These are phyloP conservation scores for Drosophila suzukii DNA, from an alignment of 1,140 invertebrate genomes.

Conservation along the genomic window DNA sequence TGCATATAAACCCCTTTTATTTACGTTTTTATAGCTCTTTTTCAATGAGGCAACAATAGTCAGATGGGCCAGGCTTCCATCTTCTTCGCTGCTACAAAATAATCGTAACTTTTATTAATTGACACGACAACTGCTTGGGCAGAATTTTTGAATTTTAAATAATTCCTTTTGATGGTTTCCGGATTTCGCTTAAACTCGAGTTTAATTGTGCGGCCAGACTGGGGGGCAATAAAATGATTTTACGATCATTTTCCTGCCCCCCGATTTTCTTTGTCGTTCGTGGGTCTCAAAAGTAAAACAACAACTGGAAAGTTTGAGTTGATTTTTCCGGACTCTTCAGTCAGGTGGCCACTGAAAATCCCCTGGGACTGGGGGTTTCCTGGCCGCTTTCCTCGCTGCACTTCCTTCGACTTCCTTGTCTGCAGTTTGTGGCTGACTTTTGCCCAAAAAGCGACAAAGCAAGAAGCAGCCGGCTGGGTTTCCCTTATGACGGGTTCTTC, in stretches of 20 bases:
- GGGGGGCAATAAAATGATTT: conserved; percentile 77
- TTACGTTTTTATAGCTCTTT: conserved; percentile 22
- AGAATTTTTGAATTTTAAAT: conserved; percentile 52
- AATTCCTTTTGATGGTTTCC: conserved; percentile 45
- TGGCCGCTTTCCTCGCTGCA: conserved; percentile 35
- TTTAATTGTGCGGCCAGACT: conserved; percentile 80
- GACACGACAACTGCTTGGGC: conserved; percentile 67
- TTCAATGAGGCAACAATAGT: conserved; percentile 46
- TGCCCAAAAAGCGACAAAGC: conserved; percentile 12
- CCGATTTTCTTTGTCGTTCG: background rate
- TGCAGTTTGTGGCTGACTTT: conserved; percentile 51
- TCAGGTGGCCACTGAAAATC: conserved; percentile 33
- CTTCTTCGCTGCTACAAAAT: conserved; percentile 63
- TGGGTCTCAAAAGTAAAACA: conserved; percentile 46
- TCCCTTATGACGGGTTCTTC: conserved; percentile 4
- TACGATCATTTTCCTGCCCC: conserved; percentile 61
- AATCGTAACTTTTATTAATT: conserved; percentile 79
- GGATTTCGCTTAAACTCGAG: conserved; percentile 44
- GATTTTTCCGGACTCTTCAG: conserved; percentile 54
- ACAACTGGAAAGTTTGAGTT: conserved; percentile 66
- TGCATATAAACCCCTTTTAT: conserved; percentile 28
- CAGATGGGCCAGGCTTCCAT: conserved; percentile 18
- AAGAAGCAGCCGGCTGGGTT: background rate
- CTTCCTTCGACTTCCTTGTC: conserved; percentile 56
- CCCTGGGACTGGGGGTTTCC: conserved; percentile 31